These are phyloP conservation scores for Laspeyria flexula DNA, from an alignment of 2,888 invertebrate species.

Conservation along the genomic window DNA sequence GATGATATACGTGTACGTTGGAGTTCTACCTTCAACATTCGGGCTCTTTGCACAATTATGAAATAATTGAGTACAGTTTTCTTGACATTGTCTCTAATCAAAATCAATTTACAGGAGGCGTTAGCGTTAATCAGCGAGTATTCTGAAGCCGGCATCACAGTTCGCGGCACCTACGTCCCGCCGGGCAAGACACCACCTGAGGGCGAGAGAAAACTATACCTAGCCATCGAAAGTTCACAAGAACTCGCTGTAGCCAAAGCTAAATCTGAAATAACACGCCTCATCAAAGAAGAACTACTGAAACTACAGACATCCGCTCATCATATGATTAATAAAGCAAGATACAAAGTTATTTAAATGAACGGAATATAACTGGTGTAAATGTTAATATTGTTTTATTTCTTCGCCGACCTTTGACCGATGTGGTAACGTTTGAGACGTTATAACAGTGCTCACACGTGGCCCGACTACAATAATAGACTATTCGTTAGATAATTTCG, in stretches of 20 bases:
- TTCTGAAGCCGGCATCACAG: conserved; percentile 99
- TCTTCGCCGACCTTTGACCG: conserved; percentile 22
- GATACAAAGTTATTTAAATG: conserved; percentile 96
- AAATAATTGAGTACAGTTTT: no score
- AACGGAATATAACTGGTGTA: conserved; percentile 51
- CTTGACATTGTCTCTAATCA: no score
- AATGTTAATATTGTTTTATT: conserved; percentile 41
- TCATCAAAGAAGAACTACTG: conserved; percentile 98
- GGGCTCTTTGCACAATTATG: no score
- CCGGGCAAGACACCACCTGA: conserved; percentile 96
- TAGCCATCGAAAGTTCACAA: conserved; percentile 99
- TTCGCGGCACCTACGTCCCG: conserved; percentile 98
- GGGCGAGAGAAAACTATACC: conserved; percentile 97
- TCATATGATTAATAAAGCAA: conserved; percentile 95
- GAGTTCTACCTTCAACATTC: no score
- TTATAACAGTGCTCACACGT: background rate
- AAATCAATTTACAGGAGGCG: conserved; percentile 90
- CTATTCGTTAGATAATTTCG: background rate
- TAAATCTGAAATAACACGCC: conserved; percentile 97
- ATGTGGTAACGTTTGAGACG: background rate
- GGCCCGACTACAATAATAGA: background rate
- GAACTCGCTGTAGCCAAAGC: conserved; percentile 98
- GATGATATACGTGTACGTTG: no score
- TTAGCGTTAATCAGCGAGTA: conserved; percentile 99
- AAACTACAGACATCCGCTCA: conserved; percentile 95